Evolutionary conservation across 1,140 invertebrate genomes (phyloP), one percentile per base, ranked within the genome.

Genomic region (Euura lappo): DNA sequence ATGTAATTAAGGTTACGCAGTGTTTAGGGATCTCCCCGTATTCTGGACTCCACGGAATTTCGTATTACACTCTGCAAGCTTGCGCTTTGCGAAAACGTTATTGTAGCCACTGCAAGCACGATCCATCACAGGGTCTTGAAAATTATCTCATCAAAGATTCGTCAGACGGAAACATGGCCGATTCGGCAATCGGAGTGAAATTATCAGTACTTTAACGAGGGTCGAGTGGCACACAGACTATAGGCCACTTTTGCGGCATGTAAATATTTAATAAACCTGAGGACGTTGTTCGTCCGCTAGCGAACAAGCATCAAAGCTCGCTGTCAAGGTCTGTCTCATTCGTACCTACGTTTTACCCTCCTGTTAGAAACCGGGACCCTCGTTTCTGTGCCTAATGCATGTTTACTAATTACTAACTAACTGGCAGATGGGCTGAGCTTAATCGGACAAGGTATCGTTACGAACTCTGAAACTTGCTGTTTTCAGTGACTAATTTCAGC

Each of bases 1-100:
- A 76, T 72, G 77, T 73, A 78, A 78, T 78, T 78, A 78, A 78
- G 75, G 72, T 13, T 11, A 45, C 45, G 47, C 69, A 71, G 75
- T 75, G 75, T 76, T 76, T 73, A 65, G 72, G 72, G 75, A 76
- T 60, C 51, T 8, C 51, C 51, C 51, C 13, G 51, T 60, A 11
- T 60, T 60, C 51, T 60, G 51, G 51, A 60, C 6, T 60, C 51
- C 51, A 60, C 13, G 51, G 51, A 60, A 60, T 60, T 60, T 60
- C 1, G 51, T 60, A 60, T 60, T 60, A 60, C 4, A 28, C 0
- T 28, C 13, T 11, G 8, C 8, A 8, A 60, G 51, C 51, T 60
- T 60, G 51, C 51, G 8, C 2, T n/a, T n/a, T 28, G 28, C 51
- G 51, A 60, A 60, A 60, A 60, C 13, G 51, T 60, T 60, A 60